Base-by-base conservation (phyloP, 2,113 vertebrate species). In the Oenanthe oenanthe region DNA sequence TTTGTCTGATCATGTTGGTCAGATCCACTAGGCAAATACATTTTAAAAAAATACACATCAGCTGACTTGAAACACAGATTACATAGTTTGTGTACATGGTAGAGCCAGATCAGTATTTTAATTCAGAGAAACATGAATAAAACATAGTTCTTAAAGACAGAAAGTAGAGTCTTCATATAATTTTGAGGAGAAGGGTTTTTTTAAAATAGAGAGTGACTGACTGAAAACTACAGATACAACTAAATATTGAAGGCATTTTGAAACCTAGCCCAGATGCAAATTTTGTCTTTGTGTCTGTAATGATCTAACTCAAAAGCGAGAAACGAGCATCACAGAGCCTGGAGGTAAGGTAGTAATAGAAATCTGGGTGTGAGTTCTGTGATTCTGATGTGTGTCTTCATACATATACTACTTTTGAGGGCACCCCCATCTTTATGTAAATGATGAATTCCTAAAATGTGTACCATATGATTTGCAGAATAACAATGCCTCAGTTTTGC, bases 401-500 rank as follows among this genome's bases (percentile, higher is more conserved):
- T 67, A 53, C 12, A 36, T 9, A 36, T 60, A 28, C 28, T 73
- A n/a, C 70, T 96, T 76, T 86, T 67, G 20, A 92, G 51, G 60
- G 34, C 72, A 83, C 17, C 15, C 17, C 63, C 51, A 71, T 66
- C 75, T 96, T 83, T 67, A 80, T 94, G 78, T 70, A 85, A 83
- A 88, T 62, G 22, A 83, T 93, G 9, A 21, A 66, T 92, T 94
- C 56, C 63, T 85, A 75, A 95, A 85, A 85, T 62, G 5, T 63
- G 28, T 70, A 83, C 63, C 51, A 53, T 88, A 85, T 83, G 92
- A 97, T 92, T 63, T 92, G 48, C 65, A 92, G 82, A 93, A 83
- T 88, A 71, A 67, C 85, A 92, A 51, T 66, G 61, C 31, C 60
- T 24, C 24, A 29, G 71, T 92, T 97, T 88, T 93, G 78, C 92